phyloP scores from a whole-genome alignment of 2,113 vertebrate species.

The Ascaphus truei region DNA sequence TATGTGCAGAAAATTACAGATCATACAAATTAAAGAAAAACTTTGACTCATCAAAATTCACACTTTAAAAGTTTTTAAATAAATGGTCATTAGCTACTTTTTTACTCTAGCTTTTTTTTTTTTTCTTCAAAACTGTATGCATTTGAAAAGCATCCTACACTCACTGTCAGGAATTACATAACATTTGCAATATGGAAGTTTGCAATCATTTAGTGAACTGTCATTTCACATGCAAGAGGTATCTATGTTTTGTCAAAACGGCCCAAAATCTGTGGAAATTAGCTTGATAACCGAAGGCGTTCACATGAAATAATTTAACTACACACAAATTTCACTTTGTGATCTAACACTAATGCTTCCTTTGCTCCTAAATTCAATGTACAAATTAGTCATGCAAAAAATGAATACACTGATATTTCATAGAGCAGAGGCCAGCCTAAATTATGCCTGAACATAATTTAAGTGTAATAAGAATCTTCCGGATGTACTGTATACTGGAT shows the following conservation, averaged over 20 bases:
- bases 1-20: no score
- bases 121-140: no score
- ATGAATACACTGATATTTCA: background rate
- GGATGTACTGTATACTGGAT: no score
- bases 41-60: background rate
- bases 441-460: no score
- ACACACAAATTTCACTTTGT: constrained; percentile 7
- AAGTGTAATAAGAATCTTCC: no score
- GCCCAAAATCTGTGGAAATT: constrained; percentile 13
- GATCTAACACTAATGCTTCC: background rate
- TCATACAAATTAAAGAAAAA: background rate
- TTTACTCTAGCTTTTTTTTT: constrained; percentile 4
- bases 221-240: no score
- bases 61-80: constrained; percentile 11
- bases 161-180: no score
- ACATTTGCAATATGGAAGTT: no score
- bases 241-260: background rate
- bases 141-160: no score
- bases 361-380: no score
- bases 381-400: background rate
- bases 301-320: background rate
- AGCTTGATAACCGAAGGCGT: constrained; percentile 1
- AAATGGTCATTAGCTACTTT: constrained; percentile 16
- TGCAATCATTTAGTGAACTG: no score
- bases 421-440: no score